Base-by-base conservation (phyloP, 2,797 vertebrate genomes). In the Pseudochaenichthys georgianus region DNA sequence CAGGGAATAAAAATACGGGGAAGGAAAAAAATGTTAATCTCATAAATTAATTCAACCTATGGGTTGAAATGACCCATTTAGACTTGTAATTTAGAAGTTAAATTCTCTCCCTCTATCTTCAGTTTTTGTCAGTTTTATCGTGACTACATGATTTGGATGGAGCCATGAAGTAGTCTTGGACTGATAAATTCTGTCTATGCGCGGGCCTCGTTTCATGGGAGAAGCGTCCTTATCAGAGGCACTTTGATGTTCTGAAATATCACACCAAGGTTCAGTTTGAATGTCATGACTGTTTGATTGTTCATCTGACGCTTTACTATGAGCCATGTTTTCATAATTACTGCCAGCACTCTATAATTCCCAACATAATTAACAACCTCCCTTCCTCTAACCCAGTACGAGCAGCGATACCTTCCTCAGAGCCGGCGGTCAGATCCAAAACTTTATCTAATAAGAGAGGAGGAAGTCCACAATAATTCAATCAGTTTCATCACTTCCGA, bases 401-500 rank as follows among this genome's bases (percentile, higher is more conserved):
- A 69, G 72, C 62, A 10, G 59, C 31, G 55, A 57, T 67, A 78
- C 86, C 82, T 93, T 83, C 69, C 38, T 15, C 52, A 80, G 73
- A 80, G 81, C 75, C 41, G 50, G 65, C 67, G 75, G 85, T 89
- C 84, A 67, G 67, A 85, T 80, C 84, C 82, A n/a, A 73, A 91
- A 88, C 85, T 89, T 91, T 90, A 93, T 94, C 94, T 77, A 7
- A 81, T 72, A 73, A 28, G 71, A 84, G 82, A 73, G 69, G 79
- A 75, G 73, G 52, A 81, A 85, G 89, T 90, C 80, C 88, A 88
- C 83, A 91, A 94, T 93, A 92, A 92, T 93, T 93, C 90, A 88
- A 92, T 95, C 91, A 87, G 92, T 94, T 94, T 93, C 94, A 95
- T 95, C 94, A 92, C 86, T 94, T 92, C 86, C 92, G 89, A 92